phyloP scores from a whole-genome alignment of 2,113 vertebrate genomes.

The Brevimyrus niger region DNA sequence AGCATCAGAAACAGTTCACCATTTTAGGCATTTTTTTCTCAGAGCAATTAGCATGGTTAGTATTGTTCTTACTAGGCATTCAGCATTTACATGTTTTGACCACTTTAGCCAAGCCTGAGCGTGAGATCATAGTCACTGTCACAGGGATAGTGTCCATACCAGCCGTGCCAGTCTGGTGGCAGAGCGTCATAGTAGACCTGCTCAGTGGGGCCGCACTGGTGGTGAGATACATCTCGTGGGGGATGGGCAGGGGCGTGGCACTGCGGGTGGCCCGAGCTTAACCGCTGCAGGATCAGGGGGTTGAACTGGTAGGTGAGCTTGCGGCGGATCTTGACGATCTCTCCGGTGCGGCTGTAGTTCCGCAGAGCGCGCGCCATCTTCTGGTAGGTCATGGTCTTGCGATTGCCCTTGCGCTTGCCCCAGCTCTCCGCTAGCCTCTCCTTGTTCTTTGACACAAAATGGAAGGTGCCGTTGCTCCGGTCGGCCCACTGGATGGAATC shows the following conservation, averaged over 20 bases:
- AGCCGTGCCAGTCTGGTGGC: constrained; percentile 62
- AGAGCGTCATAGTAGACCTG: constrained; percentile 57
- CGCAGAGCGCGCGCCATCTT: constrained; percentile 95
- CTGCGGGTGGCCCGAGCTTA: constrained; percentile 53
- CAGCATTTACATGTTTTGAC: not conserved
- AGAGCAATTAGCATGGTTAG: not conserved
- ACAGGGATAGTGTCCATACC: constrained; percentile 62
- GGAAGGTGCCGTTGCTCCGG: constrained; percentile 76
- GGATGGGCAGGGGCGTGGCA: constrained; percentile 34
- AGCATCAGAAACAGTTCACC: not conserved
- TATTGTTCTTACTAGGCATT: not conserved
- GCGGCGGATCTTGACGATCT: constrained; percentile 86
- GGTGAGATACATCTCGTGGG: constrained; percentile 52
- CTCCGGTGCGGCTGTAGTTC: constrained; percentile 91
- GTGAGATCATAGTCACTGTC: constrained; percentile 57
- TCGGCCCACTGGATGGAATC: constrained; percentile 96
- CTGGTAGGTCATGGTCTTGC: constrained; percentile 97
- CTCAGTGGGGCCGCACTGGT: constrained; percentile 48
- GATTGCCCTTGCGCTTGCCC: constrained; percentile 92
- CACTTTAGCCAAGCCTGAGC: constrained; percentile 35
- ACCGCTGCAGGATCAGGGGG: constrained; percentile 74
- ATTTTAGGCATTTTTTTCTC: not conserved
- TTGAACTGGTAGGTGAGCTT: constrained; percentile 96
- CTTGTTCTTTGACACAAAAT: constrained; percentile 95
- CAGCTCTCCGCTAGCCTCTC: constrained; percentile 90